Percentiles rank a stretch among this genome's conserved stretches.
Evolutionary conservation across 2,888 invertebrate species (phyloP).

Genomic region (Nipponacmea schrenckii): DNA sequence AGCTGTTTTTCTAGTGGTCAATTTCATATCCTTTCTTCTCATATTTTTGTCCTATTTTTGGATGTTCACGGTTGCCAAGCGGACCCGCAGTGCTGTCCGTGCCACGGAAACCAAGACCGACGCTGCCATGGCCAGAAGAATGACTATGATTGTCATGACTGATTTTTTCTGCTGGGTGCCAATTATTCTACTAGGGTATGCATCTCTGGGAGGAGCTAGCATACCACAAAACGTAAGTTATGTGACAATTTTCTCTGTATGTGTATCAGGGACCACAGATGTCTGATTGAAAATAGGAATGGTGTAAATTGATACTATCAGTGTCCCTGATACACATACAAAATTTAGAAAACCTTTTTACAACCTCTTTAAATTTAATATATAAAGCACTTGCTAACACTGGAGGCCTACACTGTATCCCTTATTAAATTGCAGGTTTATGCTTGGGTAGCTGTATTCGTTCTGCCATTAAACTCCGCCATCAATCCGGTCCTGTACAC

Average conservation of each 20-base stretch:
- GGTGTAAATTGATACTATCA: too few relatives aligned
- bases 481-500: slow-evolving; percentile 72
- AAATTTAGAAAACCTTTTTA: too few relatives aligned
- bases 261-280: neutral
- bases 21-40: slow-evolving; percentile 69
- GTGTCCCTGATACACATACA: too few relatives aligned
- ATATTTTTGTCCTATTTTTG: slow-evolving; percentile 70
- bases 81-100: slow-evolving; percentile 68
- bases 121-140: slow-evolving; percentile 70
- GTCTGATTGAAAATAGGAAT: neutral
- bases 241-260: too few relatives aligned
- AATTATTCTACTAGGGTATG: slow-evolving; percentile 70
- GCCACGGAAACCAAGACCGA: slow-evolving; percentile 64
- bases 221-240: slow-evolving; percentile 60
- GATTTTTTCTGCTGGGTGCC: slow-evolving; percentile 72
- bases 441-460: slow-evolving; percentile 72
- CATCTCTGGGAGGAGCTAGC: slow-evolving; percentile 68
- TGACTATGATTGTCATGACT: slow-evolving; percentile 71
- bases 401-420: too few relatives aligned
- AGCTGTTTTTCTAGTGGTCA: slow-evolving; percentile 71
- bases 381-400: neutral
- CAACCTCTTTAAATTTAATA: neutral
- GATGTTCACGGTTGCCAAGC: slow-evolving; percentile 70
- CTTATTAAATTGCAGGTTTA: slow-evolving; percentile 64
- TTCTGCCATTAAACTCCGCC: slow-evolving; percentile 71